Evolutionary conservation across 2,113 vertebrate genomes (phyloP), one percentile per base, ranked within the genome.

Genomic region (Limanda limanda): DNA sequence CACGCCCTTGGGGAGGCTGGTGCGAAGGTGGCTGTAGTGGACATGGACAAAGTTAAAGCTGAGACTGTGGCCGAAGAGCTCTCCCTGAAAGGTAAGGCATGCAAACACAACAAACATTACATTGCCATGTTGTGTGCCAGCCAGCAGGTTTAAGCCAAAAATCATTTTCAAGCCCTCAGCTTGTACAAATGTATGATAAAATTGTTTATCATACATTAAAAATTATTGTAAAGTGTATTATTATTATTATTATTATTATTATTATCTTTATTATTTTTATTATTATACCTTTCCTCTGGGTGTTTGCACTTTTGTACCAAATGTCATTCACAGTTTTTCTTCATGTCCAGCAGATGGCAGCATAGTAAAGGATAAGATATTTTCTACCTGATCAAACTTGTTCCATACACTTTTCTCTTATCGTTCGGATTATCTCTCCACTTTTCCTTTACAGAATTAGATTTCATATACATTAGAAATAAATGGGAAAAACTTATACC

Each of bases 1-100:
- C 95, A 96, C 0, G 95, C 95, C 0, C 45, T 96, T 68, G 94
- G 94, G 2, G 95, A 96, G 85, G 95, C 94, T 0, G 94, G 95
- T 21, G 95, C 95, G 1, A 95, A 95, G 74, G 93, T 96, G 1
- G 95, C 93, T 0, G 69, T 95, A 0, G 89, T 96, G n/a, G 95
- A 96, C 70, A 37, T 95, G 74, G 90, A 92, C 70, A 84, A 86
- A 21, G 84, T 54, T n/a, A 96, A 94, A 81, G 95, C 95, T n/a
- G 89, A 95, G 47, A 65, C 65, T 0, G 95, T 95, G 71, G 88
- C 68, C 0, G 17, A 65, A 60, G 96, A 96, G 84, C 94, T 96
- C 31, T 71, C 64, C 20, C 86, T 96, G 31, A 96, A 95, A 94
- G 95, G 95, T 95, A 85, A 78, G 72, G 1, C 3, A 4, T 61